Evolutionary conservation across 2,888 invertebrate species (phyloP).

Genomic region (Scelioninae gen. 2): DNA sequence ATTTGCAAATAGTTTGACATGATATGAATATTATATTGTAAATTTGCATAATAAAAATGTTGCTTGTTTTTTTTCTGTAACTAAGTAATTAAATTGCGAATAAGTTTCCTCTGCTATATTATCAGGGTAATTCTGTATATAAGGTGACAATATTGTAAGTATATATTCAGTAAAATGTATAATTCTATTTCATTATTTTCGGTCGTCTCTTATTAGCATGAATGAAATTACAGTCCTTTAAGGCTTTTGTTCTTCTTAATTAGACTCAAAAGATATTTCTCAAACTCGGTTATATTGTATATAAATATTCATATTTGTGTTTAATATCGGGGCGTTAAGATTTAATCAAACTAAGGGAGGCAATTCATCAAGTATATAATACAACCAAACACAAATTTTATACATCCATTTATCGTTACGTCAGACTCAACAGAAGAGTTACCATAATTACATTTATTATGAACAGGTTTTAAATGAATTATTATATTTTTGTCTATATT

Average conservation of each 20-base stretch:
- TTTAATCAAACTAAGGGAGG: conserved; percentile 43
- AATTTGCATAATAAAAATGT: conserved; percentile 26
- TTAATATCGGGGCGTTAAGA: conserved; percentile 65
- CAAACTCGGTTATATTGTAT: conserved; percentile 71
- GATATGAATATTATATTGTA: conserved; percentile 35
- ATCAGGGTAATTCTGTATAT: conserved; percentile 5
- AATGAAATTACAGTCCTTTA: conserved; percentile 67
- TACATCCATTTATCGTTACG: conserved; percentile 10
- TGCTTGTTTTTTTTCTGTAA: conserved; percentile 26
- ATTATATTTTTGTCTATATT: neutral
- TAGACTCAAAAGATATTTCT: conserved; percentile 65
- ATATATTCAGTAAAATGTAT: conserved; percentile 18
- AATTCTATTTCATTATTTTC: conserved; percentile 36
- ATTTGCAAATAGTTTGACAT: conserved; percentile 43
- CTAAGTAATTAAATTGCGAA: conserved; percentile 31
- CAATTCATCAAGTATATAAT: conserved; percentile 39
- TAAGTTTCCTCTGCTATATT: neutral
- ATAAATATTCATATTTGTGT: conserved; percentile 72
- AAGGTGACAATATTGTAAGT: conserved; percentile 8
- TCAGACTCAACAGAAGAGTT: neutral
- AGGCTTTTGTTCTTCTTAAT: conserved; percentile 51
- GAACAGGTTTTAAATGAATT: neutral
- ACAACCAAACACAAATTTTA: conserved; percentile 21
- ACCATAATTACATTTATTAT: conserved; percentile 3
- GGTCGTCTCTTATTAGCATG: conserved; percentile 66